Conservation (phyloP, 2,113 vertebrate species). For the Psilopogon haemacephalus region DNA sequence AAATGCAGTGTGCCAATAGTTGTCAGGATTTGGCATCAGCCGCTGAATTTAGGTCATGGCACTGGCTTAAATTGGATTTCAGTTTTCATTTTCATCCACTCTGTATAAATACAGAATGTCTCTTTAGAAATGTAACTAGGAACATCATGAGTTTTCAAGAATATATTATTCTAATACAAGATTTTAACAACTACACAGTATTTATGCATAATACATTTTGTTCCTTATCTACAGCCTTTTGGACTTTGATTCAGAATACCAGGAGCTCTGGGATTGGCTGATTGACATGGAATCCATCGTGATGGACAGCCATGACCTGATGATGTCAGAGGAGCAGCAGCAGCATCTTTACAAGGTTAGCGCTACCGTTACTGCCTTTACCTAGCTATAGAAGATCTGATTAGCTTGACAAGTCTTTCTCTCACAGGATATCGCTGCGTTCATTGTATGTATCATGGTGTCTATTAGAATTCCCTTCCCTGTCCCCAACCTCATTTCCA, state of each 20-base stretch:
- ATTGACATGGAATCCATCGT: constrained; percentile 98
- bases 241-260: constrained; percentile 94
- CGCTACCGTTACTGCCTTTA: constrained; percentile 74
- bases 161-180: constrained; percentile 80
- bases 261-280: constrained; percentile 98
- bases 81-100: constrained; percentile 65
- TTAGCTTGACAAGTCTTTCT: constrained; percentile 84
- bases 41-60: constrained; percentile 50
- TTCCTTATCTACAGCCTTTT: constrained; percentile 86
- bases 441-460: constrained; percentile 82
- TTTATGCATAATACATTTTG: constrained; percentile 83
- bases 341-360: constrained; percentile 96
- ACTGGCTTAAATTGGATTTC: constrained; percentile 61
- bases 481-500: constrained; percentile 83
- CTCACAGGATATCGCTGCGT: constrained; percentile 79
- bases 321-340: constrained; percentile 98
- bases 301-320: constrained; percentile 94
- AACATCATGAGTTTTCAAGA: constrained; percentile 75
- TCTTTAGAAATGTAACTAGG: constrained; percentile 66
- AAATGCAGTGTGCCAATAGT: constrained; percentile 39
- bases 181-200: constrained; percentile 77
- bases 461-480: constrained; percentile 84
- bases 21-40: constrained; percentile 60
- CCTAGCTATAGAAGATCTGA: constrained; percentile 84
- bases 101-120: constrained; percentile 64